Evolutionary conservation across 2,888 invertebrate genomes (phyloP).

Genomic region (Agonopterix arenella): DNA sequence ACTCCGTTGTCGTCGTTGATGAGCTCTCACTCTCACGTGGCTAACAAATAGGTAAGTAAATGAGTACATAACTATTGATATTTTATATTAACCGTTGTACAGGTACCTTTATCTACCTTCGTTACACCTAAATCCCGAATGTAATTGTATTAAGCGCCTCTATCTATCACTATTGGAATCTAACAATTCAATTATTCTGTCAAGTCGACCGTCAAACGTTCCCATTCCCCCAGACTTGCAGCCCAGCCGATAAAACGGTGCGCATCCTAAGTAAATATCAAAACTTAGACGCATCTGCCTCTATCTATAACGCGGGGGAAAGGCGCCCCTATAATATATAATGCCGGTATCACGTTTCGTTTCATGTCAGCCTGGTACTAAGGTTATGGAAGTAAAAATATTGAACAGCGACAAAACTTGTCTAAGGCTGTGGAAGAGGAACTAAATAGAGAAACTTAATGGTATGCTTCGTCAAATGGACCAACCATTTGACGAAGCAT

Average conservation of each 20-base stretch:
- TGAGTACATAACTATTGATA: background rate
- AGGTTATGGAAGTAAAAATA: background rate
- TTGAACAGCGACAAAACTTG: background rate
- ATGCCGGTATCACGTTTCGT: background rate
- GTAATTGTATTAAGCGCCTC: background rate
- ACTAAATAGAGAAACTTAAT: no score
- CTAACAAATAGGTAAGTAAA: background rate
- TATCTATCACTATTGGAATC: slow-evolving; percentile 5
- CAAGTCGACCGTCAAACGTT: slow-evolving; percentile 22
- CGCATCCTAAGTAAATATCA: slow-evolving; percentile 65
- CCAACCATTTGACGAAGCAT: no score
- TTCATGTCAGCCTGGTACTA: background rate
- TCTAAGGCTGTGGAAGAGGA: no score
- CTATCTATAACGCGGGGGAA: slow-evolving; percentile 7
- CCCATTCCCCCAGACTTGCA: slow-evolving; percentile 46
- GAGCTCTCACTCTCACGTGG: no score
- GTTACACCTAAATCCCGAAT: background rate
- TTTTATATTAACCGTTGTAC: background rate
- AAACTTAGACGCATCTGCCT: slow-evolving; percentile 59
- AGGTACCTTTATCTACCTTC: background rate
- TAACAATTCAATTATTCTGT: slow-evolving; percentile 39
- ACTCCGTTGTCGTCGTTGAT: no score
- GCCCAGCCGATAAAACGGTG: slow-evolving; percentile 40
- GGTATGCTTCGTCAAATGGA: no score
- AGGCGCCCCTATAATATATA: background rate